A percentile compares a stretch with the other conserved stretches of the same genome.
phyloP scores from a whole-genome alignment of 2,888 invertebrate species.

The Caenorhabditis japonica region DNA sequence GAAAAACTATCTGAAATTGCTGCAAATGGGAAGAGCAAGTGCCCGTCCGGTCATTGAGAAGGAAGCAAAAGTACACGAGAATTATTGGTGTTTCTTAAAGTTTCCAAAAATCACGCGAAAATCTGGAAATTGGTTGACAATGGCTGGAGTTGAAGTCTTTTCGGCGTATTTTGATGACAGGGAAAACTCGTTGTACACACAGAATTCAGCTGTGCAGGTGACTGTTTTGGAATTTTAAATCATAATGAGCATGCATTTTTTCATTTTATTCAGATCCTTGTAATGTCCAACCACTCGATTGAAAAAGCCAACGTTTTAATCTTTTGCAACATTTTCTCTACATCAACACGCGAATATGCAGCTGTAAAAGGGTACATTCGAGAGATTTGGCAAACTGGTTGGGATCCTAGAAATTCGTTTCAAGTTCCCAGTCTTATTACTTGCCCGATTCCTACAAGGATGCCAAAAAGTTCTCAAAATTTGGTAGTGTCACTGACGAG shows the following conservation, averaged over 20 bases:
- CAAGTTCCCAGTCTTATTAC: slow-evolving; percentile 67
- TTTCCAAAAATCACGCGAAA: slow-evolving; percentile 18
- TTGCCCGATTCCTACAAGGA: slow-evolving; percentile 68
- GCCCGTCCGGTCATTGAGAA: slow-evolving; percentile 58
- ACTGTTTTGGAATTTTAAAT: neutral
- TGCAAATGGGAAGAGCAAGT: slow-evolving; percentile 47
- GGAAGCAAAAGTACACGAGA: slow-evolving; percentile 41
- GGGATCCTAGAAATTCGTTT: slow-evolving; percentile 76
- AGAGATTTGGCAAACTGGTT: slow-evolving; percentile 77
- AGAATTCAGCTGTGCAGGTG: slow-evolving; percentile 60
- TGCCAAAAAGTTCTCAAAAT: slow-evolving; percentile 8
- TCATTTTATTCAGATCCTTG: slow-evolving; percentile 62
- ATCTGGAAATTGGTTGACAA: slow-evolving; percentile 46
- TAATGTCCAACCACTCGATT: slow-evolving; percentile 56
- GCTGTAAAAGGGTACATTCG: slow-evolving; percentile 64
- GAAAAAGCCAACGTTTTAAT: slow-evolving; percentile 42
- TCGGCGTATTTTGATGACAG: slow-evolving; percentile 73
- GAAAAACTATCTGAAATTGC: slow-evolving; percentile 40
- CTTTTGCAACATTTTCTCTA: slow-evolving; percentile 58
- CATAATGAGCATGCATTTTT: too few species aligned
- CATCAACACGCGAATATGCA: slow-evolving; percentile 14
- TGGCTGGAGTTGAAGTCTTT: slow-evolving; percentile 63
- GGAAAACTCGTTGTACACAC: slow-evolving; percentile 66
- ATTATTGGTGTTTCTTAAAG: slow-evolving; percentile 54
- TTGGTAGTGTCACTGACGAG: slow-evolving; percentile 42